Evolutionary conservation across 2,113 vertebrate genomes (phyloP).

Genomic region (Cettia cetti): DNA sequence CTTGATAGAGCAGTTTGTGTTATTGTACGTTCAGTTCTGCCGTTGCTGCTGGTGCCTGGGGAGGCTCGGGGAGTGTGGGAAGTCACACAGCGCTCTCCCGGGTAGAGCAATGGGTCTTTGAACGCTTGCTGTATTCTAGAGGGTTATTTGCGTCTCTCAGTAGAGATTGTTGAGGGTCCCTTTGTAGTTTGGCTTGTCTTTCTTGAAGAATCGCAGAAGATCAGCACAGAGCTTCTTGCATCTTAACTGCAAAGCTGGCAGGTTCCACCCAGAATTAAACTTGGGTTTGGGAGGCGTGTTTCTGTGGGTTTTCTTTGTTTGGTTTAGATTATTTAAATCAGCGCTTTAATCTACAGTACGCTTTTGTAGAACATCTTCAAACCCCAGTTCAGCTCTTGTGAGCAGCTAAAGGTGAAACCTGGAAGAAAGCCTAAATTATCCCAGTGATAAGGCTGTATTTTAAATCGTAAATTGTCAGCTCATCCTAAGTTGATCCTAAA

Average conservation of each 20-base stretch:
- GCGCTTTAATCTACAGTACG: neutral
- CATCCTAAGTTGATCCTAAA: neutral
- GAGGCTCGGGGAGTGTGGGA: neutral
- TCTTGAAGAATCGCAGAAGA: neutral
- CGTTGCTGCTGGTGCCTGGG: neutral
- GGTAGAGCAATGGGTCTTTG: rapidly evolving
- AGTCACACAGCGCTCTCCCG: neutral
- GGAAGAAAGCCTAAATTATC: neutral
- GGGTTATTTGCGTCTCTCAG: neutral
- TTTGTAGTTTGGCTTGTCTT: neutral
- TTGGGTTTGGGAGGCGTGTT: neutral
- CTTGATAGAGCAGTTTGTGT: neutral
- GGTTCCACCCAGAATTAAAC: neutral
- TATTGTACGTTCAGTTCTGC: neutral
- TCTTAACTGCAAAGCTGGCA: neutral
- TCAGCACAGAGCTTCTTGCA: neutral
- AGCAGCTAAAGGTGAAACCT: neutral
- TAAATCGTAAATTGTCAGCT: rapidly evolving
- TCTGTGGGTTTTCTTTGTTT: neutral
- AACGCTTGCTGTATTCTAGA: neutral
- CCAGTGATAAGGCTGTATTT: neutral
- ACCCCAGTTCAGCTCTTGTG: neutral
- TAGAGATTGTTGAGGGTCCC: neutral
- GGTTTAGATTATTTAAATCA: neutral
- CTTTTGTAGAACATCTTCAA: neutral